Conservation (phyloP, 1,140 invertebrate genomes). For the Brachionus rotundiformis region DNA sequence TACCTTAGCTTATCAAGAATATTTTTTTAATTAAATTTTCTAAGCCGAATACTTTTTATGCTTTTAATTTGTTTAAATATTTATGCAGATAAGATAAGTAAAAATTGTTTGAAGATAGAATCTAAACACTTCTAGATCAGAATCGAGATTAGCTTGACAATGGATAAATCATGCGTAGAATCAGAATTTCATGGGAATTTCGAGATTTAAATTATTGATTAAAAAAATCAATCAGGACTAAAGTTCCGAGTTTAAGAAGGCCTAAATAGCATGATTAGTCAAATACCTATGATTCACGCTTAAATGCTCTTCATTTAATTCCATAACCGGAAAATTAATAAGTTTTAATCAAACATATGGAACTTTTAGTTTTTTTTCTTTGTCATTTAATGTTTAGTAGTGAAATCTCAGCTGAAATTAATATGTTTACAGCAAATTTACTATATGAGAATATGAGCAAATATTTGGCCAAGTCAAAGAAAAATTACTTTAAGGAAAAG, state of each 20-base stretch:
- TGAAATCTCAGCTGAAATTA: background rate
- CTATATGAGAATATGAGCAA: constrained; percentile 7
- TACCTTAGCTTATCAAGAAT: background rate
- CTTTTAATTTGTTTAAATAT: constrained; percentile 20
- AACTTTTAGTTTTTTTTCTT: constrained; percentile 2
- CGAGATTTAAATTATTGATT: background rate
- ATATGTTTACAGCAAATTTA: constrained; percentile 22
- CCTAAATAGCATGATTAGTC: background rate
- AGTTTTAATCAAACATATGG: background rate
- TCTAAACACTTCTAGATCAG: background rate
- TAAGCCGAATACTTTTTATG: background rate
- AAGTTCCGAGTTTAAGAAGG: constrained; percentile 36
- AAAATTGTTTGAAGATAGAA: constrained; percentile 3
- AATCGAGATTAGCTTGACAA: background rate
- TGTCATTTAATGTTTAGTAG: background rate
- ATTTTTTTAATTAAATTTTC: background rate
- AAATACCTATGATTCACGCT: constrained; percentile 21
- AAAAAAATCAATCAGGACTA: constrained; percentile 31
- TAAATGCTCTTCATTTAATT: constrained; percentile 28
- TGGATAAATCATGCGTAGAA: constrained; percentile 35
- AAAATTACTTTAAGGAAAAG: constrained; percentile 7
- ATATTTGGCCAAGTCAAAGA: background rate
- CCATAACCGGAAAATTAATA: constrained; percentile 42
- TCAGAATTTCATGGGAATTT: constrained; percentile 39
- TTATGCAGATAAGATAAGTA: background rate